Percentiles rank a stretch among this genome's conserved stretches.
phyloP scores from a whole-genome alignment of 2,113 vertebrate species.

The Ursus arctos region DNA sequence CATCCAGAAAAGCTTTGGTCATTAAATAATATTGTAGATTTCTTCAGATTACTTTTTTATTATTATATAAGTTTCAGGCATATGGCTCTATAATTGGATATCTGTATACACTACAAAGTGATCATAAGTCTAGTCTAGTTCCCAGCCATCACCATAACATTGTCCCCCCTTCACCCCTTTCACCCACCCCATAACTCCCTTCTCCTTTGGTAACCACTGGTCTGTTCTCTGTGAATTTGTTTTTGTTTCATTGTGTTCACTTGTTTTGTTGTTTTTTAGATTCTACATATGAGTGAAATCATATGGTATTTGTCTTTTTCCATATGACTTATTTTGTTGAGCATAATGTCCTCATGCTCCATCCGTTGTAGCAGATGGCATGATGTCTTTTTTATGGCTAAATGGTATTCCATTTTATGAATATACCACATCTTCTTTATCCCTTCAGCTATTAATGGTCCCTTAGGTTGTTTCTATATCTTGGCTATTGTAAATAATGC shows the following conservation, averaged over 20 bases:
- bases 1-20: neutral
- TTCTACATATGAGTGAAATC: neutral
- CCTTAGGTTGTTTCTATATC: neutral
- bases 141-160: neutral
- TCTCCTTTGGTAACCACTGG: neutral
- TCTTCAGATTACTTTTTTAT: neutral
- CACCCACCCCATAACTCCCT: neutral
- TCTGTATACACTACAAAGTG: neutral
- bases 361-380: neutral
- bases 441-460: neutral
- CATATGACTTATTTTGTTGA: neutral
- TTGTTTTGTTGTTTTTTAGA: neutral
- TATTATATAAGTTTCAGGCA: neutral
- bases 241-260: neutral
- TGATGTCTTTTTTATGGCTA: neutral
- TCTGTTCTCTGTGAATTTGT: neutral
- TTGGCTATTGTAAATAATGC: neutral
- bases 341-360: neutral
- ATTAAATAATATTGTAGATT: conserved; percentile 12
- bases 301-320: neutral
- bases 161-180: neutral
- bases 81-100: neutral
- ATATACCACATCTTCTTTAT: neutral
- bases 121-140: neutral
- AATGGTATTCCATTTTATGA: neutral